A percentile compares a stretch with the other conserved stretches of the same genome.
Evolutionary conservation across 2,888 invertebrate species (phyloP).

Genomic region (Lumbricus terrestris): DNA sequence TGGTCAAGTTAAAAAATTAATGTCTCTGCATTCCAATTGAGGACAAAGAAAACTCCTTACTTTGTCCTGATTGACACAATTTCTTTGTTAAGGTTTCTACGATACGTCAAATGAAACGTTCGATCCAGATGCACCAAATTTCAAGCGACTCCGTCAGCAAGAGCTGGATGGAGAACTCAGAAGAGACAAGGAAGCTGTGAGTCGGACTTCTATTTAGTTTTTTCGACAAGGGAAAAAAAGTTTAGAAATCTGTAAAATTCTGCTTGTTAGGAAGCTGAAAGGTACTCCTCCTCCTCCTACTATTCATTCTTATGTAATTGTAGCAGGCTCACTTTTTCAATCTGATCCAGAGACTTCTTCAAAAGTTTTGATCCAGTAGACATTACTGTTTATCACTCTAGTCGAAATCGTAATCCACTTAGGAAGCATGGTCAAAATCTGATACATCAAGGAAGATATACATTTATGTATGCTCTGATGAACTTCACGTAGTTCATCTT

Average conservation of each 20-base stretch:
- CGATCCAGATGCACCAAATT: conserved; percentile 86
- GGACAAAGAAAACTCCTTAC: neutral
- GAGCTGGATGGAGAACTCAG: conserved; percentile 88
- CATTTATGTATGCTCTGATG: neutral
- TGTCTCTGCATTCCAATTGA: neutral
- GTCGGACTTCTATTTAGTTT: conserved; percentile 23
- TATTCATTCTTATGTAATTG: too few species aligned
- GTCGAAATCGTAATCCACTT: too few species aligned
- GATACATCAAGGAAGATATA: neutral
- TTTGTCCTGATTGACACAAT: neutral
- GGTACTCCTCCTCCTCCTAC: too few species aligned
- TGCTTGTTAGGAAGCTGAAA: neutral
- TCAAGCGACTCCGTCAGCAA: conserved; percentile 83
- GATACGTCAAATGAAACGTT: conserved; percentile 84
- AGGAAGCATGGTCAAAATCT: too few species aligned
- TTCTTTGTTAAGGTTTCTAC: conserved; percentile 77
- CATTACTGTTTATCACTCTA: too few species aligned
- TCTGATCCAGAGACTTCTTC: too few species aligned
- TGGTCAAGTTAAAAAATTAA: neutral
- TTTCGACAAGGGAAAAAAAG: neutral
- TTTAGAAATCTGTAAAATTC: neutral
- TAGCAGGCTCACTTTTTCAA: too few species aligned
- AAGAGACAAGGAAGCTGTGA: conserved; percentile 84
- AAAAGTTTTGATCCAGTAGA: too few species aligned
- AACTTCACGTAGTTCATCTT: too few species aligned